Conservation (phyloP, 2,113 vertebrate genomes). For the Enhydra lutris region DNA sequence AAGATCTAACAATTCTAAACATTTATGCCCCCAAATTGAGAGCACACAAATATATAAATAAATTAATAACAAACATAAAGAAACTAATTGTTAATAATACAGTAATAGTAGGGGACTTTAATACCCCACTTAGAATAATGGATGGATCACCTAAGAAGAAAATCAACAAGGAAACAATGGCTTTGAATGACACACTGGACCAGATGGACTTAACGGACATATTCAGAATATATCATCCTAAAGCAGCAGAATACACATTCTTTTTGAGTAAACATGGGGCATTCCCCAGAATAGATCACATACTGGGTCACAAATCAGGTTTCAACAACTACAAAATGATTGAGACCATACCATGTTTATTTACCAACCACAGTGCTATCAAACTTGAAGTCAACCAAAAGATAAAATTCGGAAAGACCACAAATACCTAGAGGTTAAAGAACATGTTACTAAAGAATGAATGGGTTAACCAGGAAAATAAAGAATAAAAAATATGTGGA, state of each 20-base stretch:
- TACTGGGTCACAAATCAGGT: background rate
- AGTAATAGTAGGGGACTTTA: too few relatives aligned
- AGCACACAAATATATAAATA: too few relatives aligned
- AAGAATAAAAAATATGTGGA: background rate
- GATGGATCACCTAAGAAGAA: background rate
- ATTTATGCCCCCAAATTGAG: background rate
- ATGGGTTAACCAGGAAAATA: background rate
- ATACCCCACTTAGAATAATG: too few relatives aligned
- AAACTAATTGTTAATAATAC: too few relatives aligned
- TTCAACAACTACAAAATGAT: background rate
- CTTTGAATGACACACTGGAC: background rate
- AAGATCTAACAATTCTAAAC: background rate
- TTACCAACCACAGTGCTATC: background rate
- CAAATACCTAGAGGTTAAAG: background rate
- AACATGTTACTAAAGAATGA: background rate
- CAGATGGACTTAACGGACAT: background rate
- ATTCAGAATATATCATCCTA: background rate
- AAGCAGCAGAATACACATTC: background rate
- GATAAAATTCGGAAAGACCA: background rate
- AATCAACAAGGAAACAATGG: background rate
- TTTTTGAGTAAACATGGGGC: background rate
- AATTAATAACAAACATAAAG: too few relatives aligned
- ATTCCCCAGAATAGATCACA: background rate
- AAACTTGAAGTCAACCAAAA: background rate
- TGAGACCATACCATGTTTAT: background rate